A percentile compares a stretch with the other conserved stretches of the same genome.
Evolutionary conservation across 2,797 vertebrate species (phyloP).

Genomic region (Cyprinodon diabolis): DNA sequence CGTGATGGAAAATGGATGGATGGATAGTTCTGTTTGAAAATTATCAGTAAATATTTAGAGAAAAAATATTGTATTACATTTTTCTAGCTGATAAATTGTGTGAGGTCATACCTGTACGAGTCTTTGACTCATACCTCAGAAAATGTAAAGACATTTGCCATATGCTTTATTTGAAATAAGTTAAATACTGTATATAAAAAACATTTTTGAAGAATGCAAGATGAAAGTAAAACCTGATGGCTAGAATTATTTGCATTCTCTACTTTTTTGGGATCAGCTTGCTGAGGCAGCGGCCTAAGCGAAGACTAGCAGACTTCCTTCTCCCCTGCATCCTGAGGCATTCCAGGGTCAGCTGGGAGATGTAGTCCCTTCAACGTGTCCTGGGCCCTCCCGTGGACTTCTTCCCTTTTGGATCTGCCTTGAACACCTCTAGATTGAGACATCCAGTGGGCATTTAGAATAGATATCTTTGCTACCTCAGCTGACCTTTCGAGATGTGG

Average conservation of each 20-base stretch:
- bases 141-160: slow-evolving; percentile 62
- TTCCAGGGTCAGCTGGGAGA: too few relatives aligned
- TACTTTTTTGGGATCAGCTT: neutral
- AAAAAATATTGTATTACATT: slow-evolving; percentile 41
- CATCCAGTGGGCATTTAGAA: too few relatives aligned
- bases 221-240: slow-evolving; percentile 24
- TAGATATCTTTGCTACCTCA: too few relatives aligned
- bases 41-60: slow-evolving; percentile 46
- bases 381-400: too few relatives aligned
- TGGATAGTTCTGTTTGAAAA: slow-evolving; percentile 52
- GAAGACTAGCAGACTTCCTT: too few relatives aligned
- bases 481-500: too few relatives aligned
- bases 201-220: slow-evolving; percentile 47
- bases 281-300: too few relatives aligned
- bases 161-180: slow-evolving; percentile 51
- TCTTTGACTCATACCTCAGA: slow-evolving; percentile 53
- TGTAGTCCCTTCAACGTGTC: too few relatives aligned
- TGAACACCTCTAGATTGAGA: too few relatives aligned
- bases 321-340: too few relatives aligned
- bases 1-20: too few relatives aligned
- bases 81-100: slow-evolving; percentile 40
- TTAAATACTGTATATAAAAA: slow-evolving; percentile 71
- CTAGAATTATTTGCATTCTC: slow-evolving; percentile 31
- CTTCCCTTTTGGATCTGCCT: too few relatives aligned
- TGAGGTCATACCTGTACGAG: slow-evolving; percentile 34